Base-by-base conservation (phyloP, 2,797 vertebrate species). In the Enteromius argenteus region DNA sequence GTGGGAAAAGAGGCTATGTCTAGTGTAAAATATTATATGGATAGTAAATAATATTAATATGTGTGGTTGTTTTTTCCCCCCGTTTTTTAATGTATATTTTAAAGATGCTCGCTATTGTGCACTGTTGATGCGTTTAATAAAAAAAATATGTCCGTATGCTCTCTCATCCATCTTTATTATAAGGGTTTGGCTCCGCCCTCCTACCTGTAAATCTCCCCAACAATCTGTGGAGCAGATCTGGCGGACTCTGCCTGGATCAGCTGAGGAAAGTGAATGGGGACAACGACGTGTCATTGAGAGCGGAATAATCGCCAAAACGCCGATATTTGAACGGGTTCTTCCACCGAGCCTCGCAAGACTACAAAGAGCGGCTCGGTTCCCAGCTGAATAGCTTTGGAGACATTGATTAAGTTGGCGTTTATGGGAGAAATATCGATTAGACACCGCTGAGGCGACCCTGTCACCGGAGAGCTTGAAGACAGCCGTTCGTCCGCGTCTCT, bases 121-220 rank as follows among this genome's bases (percentile, higher is more conserved):
- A 44, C 23, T 72, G 30, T 37, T 58, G 35, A 58, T 39, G 53
- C 4, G 74, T 60, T 58, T 27, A 58, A 76, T 76, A 39, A 39
- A 37, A 62, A 49, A 32, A 37, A 23, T 2, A 76, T 39, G 1
- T 53, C 17, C 46, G 6, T n/a, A 39, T n/a, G 35, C 51, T 39
- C 42, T 46, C 58, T 66, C 19, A 35, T 27, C 91, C 87, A 75
- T 94, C 91, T 93, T 91, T 92, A 91, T 93, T 90, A 90, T 93
- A 90, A 91, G 90, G 91, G 88, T 85, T 64, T 89, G 44, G 93
- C 94, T 91, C 94, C 94, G 90, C 94, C 94, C 89, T 85, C 91
- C 92, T 93, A 95, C 95, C 95, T 95, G 94, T 94, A 92, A 92
- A 94, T 93, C 92, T 91, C 88, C 86, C 89, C 79, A 79, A 91